These are phyloP conservation scores for Turritopsis rubra DNA, from an alignment of 30 jellyfish, hydroid and myxozoan genomes.

Conservation along the genomic window DNA sequence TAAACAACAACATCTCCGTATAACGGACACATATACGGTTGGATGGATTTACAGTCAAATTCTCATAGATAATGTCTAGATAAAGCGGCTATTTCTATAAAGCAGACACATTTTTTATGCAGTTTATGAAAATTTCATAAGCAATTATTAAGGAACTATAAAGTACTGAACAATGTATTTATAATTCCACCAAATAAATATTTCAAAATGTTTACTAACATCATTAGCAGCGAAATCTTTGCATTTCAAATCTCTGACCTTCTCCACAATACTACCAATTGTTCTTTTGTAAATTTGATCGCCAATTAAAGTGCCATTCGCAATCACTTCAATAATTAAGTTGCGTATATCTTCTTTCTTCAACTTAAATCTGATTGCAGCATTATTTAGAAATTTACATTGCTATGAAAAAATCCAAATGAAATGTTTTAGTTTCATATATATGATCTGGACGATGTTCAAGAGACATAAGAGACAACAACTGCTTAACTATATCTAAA, in stretches of 20 bases:
- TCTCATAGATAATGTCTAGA: no score
- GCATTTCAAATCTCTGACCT: constrained; percentile 22
- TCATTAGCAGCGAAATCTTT: constrained; percentile 15
- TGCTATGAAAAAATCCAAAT: not conserved
- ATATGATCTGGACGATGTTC: not conserved
- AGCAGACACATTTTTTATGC: no score
- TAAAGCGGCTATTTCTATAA: no score
- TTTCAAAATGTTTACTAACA: constrained; percentile 9
- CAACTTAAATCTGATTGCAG: not conserved
- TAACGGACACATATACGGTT: no score
- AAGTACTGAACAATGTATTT: no score
- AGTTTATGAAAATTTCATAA: no score
- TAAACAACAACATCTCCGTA: no score
- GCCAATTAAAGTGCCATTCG: not conserved
- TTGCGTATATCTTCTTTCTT: not conserved
- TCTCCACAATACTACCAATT: constrained; percentile 22
- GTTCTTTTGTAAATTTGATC: not conserved
- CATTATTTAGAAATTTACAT: not conserved
- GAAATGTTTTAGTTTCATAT: no score
- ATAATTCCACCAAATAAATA: not conserved
- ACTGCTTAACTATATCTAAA: no score
- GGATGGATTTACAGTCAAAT: no score
- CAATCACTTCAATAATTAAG: not conserved
- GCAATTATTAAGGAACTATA: no score
- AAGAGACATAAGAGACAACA: no score